phyloP scores from a whole-genome alignment of 2,113 vertebrate species.

The Heptranchias perlo region DNA sequence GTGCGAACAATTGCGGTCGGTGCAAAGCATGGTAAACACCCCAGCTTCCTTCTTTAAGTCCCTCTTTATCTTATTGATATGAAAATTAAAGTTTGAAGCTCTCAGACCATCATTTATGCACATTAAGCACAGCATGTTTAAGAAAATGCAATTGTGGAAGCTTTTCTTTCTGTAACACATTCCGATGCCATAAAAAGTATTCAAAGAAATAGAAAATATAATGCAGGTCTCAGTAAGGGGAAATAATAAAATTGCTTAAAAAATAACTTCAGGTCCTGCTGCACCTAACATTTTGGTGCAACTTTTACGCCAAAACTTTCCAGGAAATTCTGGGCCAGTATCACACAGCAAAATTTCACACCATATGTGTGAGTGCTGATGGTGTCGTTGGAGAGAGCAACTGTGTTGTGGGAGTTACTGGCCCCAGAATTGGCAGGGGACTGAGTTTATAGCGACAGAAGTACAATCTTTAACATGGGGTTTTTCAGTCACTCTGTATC shows the following conservation, averaged over 20 bases:
- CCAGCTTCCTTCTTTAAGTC: not conserved
- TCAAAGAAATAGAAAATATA: no score
- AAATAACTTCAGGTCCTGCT: not conserved
- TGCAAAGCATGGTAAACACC: not conserved
- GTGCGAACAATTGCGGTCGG: not conserved
- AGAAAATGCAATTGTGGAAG: no score
- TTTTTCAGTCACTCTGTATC: not conserved
- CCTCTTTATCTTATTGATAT: no score
- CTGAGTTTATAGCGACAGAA: not conserved
- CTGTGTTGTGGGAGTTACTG: not conserved
- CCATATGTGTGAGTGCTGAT: not conserved
- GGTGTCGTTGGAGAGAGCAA: not conserved
- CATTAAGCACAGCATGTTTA: no score
- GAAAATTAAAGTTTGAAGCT: no score
- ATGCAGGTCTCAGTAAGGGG: no score
- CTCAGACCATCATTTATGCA: no score
- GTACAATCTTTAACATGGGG: not conserved
- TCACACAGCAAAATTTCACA: no score
- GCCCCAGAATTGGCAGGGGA: no score
- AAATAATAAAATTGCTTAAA: no score
- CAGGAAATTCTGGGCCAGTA: not conserved
- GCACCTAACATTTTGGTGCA: not conserved
- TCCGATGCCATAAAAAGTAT: no score
- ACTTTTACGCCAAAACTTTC: not conserved
- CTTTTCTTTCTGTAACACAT: no score